These are phyloP conservation scores for Megalops cyprinoides DNA, from an alignment of 2,797 vertebrate genomes.

Conservation along the genomic window DNA sequence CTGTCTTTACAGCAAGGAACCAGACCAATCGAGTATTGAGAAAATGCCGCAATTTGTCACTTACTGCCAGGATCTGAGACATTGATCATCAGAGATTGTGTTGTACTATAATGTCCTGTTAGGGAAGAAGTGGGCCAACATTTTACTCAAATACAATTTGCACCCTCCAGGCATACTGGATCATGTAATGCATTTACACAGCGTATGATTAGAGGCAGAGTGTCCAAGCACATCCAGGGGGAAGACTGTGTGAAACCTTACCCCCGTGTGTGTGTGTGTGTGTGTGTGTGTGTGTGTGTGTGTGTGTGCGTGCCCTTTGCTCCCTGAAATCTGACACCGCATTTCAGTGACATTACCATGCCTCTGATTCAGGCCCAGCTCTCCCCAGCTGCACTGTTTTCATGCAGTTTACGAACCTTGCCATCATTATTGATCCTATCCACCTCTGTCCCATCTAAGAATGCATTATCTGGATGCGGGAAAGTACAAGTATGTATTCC, in stretches of 20 bases:
- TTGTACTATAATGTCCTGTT: conserved; percentile 20
- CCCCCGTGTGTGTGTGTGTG: too few relatives aligned
- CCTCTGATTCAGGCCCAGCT: background rate
- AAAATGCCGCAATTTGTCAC: background rate
- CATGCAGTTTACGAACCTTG: background rate
- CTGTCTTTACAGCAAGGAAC: conserved; percentile 8
- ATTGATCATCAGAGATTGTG: conserved; percentile 1
- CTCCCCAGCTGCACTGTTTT: background rate
- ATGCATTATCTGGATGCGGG: background rate
- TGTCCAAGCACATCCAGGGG: background rate
- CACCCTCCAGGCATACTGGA: background rate
- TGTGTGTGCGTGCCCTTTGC: background rate
- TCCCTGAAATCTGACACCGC: background rate
- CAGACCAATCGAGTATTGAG: background rate
- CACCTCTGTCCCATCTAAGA: background rate
- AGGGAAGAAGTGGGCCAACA: conserved; percentile 14
- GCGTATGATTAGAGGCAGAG: background rate
- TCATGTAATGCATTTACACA: background rate
- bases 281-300: too few relatives aligned
- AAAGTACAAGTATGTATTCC: background rate
- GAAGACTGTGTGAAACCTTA: background rate
- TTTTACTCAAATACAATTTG: conserved; percentile 15
- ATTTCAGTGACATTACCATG: background rate
- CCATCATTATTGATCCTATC: background rate
- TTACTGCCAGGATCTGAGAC: background rate